These are phyloP conservation scores for Egretta garzetta DNA, from an alignment of 2,113 vertebrate genomes.

Conservation along the genomic window DNA sequence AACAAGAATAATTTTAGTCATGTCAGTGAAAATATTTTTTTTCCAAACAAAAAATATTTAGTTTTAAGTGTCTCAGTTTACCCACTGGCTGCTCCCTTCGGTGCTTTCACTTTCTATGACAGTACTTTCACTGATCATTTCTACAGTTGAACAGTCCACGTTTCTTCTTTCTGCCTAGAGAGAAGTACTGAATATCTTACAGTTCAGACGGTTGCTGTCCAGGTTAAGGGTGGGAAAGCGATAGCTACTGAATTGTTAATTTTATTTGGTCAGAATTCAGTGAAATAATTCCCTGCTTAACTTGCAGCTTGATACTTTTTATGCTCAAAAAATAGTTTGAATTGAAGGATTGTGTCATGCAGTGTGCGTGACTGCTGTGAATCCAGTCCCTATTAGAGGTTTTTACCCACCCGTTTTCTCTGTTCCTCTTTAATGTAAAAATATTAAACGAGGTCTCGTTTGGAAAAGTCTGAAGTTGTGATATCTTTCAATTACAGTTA, in stretches of 20 bases:
- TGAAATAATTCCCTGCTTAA: neutral
- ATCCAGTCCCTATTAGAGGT: neutral
- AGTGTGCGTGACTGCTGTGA: neutral
- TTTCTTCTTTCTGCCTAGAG: neutral
- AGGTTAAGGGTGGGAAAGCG: neutral
- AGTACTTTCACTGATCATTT: neutral
- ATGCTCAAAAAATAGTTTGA: neutral
- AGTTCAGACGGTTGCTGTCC: neutral
- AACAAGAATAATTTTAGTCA: neutral
- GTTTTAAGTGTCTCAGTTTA: neutral
- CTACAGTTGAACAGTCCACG: neutral
- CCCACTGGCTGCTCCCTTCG: neutral
- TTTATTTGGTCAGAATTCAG: neutral
- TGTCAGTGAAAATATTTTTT: neutral
- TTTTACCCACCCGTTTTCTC: neutral
- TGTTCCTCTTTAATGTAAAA: neutral
- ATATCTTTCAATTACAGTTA: neutral
- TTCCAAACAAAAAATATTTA: neutral
- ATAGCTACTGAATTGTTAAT: neutral
- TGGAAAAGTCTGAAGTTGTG: neutral
- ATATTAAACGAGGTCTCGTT: neutral
- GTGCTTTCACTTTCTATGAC: neutral
- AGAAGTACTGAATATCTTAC: neutral
- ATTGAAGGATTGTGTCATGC: neutral
- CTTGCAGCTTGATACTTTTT: neutral